These are phyloP conservation scores for Polydesmus complanatus DNA, from an alignment of 2,888 invertebrate genomes.

Conservation along the genomic window DNA sequence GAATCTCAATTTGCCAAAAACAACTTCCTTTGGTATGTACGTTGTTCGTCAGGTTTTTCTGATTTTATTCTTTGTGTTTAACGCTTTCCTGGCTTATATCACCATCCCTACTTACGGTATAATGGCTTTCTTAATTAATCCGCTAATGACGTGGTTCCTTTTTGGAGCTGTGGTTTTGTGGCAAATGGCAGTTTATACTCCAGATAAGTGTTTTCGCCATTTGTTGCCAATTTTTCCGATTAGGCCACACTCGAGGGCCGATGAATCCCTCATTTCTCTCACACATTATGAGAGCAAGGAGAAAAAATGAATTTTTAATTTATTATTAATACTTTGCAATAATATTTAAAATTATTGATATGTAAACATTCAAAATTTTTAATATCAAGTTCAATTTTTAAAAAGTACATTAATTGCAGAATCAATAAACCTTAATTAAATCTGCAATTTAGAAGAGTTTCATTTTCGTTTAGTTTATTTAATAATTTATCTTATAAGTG, in stretches of 20 bases:
- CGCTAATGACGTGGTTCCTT: conserved; percentile 29
- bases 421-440: too few relatives aligned
- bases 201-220: neutral
- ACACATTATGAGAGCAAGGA: too few relatives aligned
- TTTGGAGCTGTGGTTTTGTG: conserved; percentile 23
- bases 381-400: too few relatives aligned
- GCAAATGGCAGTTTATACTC: conserved; percentile 2
- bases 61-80: neutral
- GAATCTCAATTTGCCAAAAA: neutral
- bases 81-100: conserved; percentile 25
- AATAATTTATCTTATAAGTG: too few relatives aligned
- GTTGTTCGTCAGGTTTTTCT: conserved; percentile 1
- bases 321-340: too few relatives aligned
- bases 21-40: neutral
- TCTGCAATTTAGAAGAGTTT: too few relatives aligned
- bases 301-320: too few relatives aligned
- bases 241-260: neutral
- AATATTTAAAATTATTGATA: too few relatives aligned
- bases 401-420: too few relatives aligned
- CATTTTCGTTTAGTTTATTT: too few relatives aligned
- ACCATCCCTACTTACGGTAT: conserved; percentile 30
- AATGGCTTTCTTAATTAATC: conserved; percentile 28
- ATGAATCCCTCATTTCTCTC: neutral
- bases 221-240: conserved; percentile 3
- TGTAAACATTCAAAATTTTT: too few relatives aligned